Conservation (phyloP, 2,888 invertebrate species). For the Altica lythri region DNA sequence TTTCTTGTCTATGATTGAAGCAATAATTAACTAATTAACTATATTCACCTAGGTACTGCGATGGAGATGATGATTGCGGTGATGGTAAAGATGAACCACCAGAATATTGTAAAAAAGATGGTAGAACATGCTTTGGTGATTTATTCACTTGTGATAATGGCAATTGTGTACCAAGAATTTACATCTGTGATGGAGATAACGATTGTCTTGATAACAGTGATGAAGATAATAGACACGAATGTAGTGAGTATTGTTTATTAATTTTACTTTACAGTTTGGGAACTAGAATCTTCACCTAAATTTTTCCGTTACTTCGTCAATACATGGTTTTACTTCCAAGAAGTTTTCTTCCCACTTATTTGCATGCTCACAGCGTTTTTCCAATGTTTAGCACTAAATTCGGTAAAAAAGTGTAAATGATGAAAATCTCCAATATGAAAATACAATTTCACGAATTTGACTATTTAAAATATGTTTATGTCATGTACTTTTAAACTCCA, state of each 20-base stretch:
- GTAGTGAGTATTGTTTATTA: slow-evolving; percentile 71
- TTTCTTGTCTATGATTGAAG: not conserved
- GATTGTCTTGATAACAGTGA: slow-evolving; percentile 94
- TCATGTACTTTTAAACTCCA: too few relatives aligned
- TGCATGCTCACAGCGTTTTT: too few relatives aligned
- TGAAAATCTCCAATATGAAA: too few relatives aligned
- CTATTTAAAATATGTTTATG: too few relatives aligned
- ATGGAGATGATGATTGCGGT: slow-evolving; percentile 92
- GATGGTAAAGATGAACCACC: slow-evolving; percentile 91
- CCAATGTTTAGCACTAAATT: too few relatives aligned
- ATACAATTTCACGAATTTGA: too few relatives aligned
- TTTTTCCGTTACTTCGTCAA: too few relatives aligned
- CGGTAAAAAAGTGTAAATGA: too few relatives aligned
- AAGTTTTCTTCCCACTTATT: too few relatives aligned
- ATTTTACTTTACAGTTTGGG: too few relatives aligned
- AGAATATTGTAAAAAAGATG: slow-evolving; percentile 91
- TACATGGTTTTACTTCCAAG: too few relatives aligned
- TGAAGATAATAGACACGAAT: slow-evolving; percentile 88
- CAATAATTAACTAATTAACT: not conserved
- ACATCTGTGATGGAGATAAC: slow-evolving; percentile 94
- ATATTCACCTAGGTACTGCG: slow-evolving; percentile 70
- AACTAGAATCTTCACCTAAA: too few relatives aligned
- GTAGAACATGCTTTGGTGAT: slow-evolving; percentile 92
- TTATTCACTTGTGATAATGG: slow-evolving; percentile 96
- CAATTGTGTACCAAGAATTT: slow-evolving; percentile 92